Percentiles rank a stretch among this genome's conserved stretches.
Conservation (phyloP, 2,113 vertebrate species). For the Plotosus lineatus region DNA sequence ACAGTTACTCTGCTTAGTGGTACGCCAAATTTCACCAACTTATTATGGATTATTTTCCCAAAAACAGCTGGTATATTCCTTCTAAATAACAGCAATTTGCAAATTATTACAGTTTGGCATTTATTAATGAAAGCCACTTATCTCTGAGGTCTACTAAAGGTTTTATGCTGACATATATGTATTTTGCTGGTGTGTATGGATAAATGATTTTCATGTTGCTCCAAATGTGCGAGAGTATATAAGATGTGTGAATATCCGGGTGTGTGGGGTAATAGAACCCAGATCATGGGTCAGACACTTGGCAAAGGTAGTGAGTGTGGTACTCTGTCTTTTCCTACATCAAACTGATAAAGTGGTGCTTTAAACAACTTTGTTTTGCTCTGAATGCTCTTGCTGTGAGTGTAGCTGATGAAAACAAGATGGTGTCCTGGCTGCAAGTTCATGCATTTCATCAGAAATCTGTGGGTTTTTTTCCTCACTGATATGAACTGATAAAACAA, state of each 20-base stretch:
- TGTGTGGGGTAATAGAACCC: slow-evolving; percentile 22
- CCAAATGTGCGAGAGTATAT: not conserved
- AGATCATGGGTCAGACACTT: not conserved
- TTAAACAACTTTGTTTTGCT: not conserved
- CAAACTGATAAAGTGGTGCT: slow-evolving; percentile 21
- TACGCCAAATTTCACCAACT: not conserved
- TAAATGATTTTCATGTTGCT: not conserved
- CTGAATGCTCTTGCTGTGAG: slow-evolving; percentile 7
- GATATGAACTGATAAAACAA: slow-evolving; percentile 14
- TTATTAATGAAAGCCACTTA: not conserved
- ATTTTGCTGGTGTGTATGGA: not conserved
- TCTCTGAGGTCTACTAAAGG: not conserved
- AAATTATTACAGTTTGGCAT: not conserved
- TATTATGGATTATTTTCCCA: not conserved
- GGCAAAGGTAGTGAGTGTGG: not conserved
- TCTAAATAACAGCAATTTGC: not conserved
- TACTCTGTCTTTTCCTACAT: not conserved
- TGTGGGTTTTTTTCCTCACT: not conserved
- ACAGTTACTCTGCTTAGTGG: not conserved
- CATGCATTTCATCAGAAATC: not conserved
- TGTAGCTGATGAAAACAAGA: slow-evolving; percentile 22
- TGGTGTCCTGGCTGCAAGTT: not conserved
- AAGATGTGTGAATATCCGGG: not conserved
- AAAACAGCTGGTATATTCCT: not conserved
- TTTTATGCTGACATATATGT: not conserved